Conservation (phyloP, 2,888 invertebrate species). For the Phalera bucephala region DNA sequence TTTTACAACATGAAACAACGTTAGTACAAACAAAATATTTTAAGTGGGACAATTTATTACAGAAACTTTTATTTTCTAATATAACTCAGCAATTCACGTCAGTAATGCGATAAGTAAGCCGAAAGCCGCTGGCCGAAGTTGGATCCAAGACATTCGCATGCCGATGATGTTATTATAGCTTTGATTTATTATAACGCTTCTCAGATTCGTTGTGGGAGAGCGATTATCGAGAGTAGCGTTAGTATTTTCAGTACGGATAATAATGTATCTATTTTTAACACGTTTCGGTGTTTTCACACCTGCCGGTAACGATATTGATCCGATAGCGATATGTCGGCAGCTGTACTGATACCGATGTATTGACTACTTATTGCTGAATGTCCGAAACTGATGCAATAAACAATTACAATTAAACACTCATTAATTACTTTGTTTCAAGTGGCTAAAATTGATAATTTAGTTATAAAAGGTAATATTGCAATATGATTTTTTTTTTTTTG, state of each 20-base stretch:
- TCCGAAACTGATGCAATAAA: too few species aligned
- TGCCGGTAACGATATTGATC: too few species aligned
- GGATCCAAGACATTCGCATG: constrained; percentile 44
- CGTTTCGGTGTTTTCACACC: too few species aligned
- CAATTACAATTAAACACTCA: too few species aligned
- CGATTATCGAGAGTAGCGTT: constrained; percentile 60
- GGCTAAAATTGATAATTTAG: too few species aligned
- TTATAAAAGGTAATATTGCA: too few species aligned
- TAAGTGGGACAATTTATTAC: neutral
- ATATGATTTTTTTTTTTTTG: too few species aligned
- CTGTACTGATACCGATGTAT: too few species aligned
- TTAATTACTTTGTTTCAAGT: too few species aligned
- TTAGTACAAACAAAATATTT: neutral
- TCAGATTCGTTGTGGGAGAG: constrained; percentile 59
- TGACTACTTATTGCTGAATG: too few species aligned
- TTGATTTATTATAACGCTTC: constrained; percentile 69
- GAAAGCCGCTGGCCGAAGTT: constrained; percentile 25
- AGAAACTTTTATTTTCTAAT: neutral
- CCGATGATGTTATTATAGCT: constrained; percentile 69
- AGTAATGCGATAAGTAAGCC: constrained; percentile 18
- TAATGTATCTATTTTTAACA: constrained; percentile 54
- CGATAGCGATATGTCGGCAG: too few species aligned
- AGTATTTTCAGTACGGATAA: constrained; percentile 60
- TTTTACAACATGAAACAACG: too few species aligned
- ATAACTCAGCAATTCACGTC: constrained; percentile 22